Conservation (phyloP, 2,797 vertebrate species). For the Micropoecilia bifurca region DNA sequence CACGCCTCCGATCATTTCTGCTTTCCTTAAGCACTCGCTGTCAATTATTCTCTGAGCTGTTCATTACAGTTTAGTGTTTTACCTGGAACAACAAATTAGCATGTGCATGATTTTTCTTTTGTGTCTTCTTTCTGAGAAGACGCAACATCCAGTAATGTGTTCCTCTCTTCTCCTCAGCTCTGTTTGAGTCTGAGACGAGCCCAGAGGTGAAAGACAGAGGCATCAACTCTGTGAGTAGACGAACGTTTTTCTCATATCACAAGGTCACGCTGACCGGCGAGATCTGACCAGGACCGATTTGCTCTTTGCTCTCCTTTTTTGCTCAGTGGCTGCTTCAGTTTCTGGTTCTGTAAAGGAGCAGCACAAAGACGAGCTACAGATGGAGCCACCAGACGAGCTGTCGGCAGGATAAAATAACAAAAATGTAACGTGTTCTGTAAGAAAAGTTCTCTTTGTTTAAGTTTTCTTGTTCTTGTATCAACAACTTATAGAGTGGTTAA, state of each 20-base stretch:
- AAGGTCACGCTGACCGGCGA: background rate
- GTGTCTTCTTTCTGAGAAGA: slow-evolving; percentile 4
- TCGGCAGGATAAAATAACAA: background rate
- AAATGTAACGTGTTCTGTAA: background rate
- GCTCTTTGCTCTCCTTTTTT: slow-evolving; percentile 1
- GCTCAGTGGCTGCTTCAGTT: slow-evolving; percentile 81
- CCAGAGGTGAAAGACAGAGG: slow-evolving; percentile 79
- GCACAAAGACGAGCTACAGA: slow-evolving; percentile 11
- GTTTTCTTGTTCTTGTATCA: background rate
- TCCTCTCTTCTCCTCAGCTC: slow-evolving; percentile 63
- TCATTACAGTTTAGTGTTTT: background rate
- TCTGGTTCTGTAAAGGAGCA: slow-evolving; percentile 71
- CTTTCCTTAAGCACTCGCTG: background rate
- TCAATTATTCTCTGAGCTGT: background rate
- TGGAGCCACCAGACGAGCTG: slow-evolving; percentile 20
- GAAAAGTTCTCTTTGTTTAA: background rate
- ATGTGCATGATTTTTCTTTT: too few relatives aligned
- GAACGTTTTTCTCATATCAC: background rate
- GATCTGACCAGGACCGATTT: slow-evolving; percentile 2
- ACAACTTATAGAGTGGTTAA: background rate
- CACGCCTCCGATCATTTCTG: background rate
- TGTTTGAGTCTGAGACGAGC: slow-evolving; percentile 79
- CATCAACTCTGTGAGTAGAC: slow-evolving; percentile 79
- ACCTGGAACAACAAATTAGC: background rate
- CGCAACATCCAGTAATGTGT: background rate